A percentile compares a stretch with the other conserved stretches of the same genome.
These are phyloP conservation scores for Hozukius guyotensis DNA, from an alignment of 2,797 vertebrate species.

Conservation along the genomic window DNA sequence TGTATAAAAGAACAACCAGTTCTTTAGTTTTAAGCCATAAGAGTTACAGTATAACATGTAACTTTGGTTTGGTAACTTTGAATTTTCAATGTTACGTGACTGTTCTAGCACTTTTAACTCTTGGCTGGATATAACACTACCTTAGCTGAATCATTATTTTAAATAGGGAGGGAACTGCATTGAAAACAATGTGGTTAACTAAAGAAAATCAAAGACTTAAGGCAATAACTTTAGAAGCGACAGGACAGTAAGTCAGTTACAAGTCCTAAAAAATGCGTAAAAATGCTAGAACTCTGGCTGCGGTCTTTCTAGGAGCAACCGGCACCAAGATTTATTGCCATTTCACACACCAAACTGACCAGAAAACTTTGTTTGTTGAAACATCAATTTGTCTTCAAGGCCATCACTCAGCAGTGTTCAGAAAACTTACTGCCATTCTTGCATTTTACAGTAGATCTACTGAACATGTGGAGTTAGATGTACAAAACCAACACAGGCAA, in stretches of 20 bases:
- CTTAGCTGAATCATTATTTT: not conserved
- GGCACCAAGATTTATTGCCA: not conserved
- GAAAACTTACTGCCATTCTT: not conserved
- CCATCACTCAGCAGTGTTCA: slow-evolving; percentile 1
- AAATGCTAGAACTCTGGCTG: not conserved
- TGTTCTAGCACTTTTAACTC: not conserved
- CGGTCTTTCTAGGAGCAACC: not conserved
- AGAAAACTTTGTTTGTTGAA: slow-evolving; percentile 14
- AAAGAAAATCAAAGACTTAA: not conserved
- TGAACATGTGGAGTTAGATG: slow-evolving; percentile 1
- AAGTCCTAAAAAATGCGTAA: not conserved
- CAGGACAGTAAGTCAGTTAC: not conserved
- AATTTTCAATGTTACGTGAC: not conserved
- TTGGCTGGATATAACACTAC: not conserved
- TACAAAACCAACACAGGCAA: slow-evolving; percentile 3
- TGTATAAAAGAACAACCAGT: not conserved
- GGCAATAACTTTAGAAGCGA: not conserved
- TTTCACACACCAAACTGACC: slow-evolving; percentile 19
- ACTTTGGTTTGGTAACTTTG: not conserved
- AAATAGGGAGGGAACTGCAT: not conserved
- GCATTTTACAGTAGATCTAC: not conserved
- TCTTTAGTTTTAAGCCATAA: not conserved
- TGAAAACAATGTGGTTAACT: not conserved
- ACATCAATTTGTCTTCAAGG: not conserved
- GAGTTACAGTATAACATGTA: not conserved